A percentile compares a stretch with the other conserved stretches of the same genome.
Evolutionary conservation across 2,113 vertebrate genomes (phyloP).

Genomic region (Labeo catla): DNA sequence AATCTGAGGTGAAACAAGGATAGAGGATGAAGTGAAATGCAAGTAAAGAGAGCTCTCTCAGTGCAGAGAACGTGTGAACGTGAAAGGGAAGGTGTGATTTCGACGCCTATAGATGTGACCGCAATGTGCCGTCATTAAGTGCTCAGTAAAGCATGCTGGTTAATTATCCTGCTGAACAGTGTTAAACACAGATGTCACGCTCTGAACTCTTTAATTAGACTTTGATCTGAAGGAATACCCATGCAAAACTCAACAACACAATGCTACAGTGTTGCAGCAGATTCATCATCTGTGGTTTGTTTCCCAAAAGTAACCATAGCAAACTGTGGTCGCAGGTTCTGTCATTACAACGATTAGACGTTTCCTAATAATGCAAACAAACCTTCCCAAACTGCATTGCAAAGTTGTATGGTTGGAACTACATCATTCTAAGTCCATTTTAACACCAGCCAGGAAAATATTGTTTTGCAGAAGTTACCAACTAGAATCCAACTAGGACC

Average conservation of each 20-base stretch:
- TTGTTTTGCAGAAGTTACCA: too few species aligned
- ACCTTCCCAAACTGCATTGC: too few species aligned
- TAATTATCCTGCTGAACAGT: conserved; percentile 23
- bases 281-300: too few species aligned
- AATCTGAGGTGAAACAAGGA: neutral
- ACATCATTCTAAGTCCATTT: too few species aligned
- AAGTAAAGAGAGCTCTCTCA: neutral
- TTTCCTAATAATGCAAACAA: too few species aligned
- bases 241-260: neutral
- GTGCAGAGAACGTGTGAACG: conserved; percentile 23
- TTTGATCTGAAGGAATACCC: neutral
- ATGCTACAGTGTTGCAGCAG: neutral
- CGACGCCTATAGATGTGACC: neutral
- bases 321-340: too few species aligned
- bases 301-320: too few species aligned
- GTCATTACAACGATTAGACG: too few species aligned
- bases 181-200: neutral
- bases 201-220: neutral
- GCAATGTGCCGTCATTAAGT: conserved; percentile 7
- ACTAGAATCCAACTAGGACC: too few species aligned
- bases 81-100: conserved; percentile 11
- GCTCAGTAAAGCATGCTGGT: neutral
- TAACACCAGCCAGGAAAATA: too few species aligned
- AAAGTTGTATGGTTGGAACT: too few species aligned
- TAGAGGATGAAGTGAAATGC: neutral